Percentiles rank a stretch among this genome's conserved stretches.
These are phyloP conservation scores for Arctopsyche grandis DNA, from an alignment of 1,140 invertebrate genomes.

Conservation along the genomic window DNA sequence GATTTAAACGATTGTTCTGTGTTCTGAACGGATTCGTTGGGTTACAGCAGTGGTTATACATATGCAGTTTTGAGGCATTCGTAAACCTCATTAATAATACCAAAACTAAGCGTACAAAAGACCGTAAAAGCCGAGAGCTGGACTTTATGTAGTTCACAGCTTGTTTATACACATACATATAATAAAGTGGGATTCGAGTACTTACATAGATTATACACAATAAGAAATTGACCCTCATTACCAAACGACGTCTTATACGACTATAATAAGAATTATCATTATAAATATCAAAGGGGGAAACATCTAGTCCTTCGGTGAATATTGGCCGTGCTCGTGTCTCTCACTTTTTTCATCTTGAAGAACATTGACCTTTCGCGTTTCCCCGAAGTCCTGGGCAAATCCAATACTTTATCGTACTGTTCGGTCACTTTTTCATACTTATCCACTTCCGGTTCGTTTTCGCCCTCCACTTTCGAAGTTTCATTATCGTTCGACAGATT, in stretches of 20 bases:
- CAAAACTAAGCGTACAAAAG: no score
- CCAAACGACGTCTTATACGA: constrained; percentile 25
- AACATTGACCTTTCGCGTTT: constrained; percentile 49
- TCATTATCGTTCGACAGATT: constrained; percentile 41
- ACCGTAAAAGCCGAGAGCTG: no score
- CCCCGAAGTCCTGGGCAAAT: constrained; percentile 36
- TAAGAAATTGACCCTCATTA: constrained; percentile 51
- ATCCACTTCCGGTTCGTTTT: constrained; percentile 38
- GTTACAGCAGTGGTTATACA: no score
- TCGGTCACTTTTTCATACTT: constrained; percentile 49
- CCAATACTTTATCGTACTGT: constrained; percentile 52
- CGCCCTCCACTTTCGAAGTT: not conserved
- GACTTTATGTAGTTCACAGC: no score
- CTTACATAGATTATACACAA: no score
- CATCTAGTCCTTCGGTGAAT: constrained; percentile 51
- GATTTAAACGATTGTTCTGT: no score
- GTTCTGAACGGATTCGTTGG: no score
- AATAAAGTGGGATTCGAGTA: no score
- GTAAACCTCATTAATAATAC: no score
- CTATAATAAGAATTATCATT: constrained; percentile 25
- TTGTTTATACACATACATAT: no score
- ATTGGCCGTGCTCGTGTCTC: constrained; percentile 47
- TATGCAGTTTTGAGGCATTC: no score
- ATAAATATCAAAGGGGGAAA: constrained; percentile 54
- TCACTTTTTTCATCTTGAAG: constrained; percentile 53